A percentile compares a stretch with the other conserved stretches of the same genome.
phyloP scores from a whole-genome alignment of 2,797 vertebrate genomes.

The Gymnocypris eckloni region DNA sequence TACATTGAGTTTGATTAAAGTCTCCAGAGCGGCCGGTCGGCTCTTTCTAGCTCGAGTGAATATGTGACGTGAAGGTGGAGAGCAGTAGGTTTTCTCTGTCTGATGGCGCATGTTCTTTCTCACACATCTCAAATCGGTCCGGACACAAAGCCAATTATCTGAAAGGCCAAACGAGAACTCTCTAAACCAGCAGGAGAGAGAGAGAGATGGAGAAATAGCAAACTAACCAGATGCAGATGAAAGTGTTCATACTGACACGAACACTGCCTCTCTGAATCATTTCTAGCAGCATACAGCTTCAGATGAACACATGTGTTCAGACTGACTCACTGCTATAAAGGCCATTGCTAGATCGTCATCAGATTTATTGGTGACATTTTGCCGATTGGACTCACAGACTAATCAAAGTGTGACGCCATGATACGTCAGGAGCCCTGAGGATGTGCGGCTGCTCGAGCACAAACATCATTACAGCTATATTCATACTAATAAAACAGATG shows the following conservation, averaged over 20 bases:
- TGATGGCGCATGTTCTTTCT: slow-evolving; percentile 58
- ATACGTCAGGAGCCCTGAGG: not conserved
- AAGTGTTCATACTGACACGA: not conserved
- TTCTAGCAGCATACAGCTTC: not conserved
- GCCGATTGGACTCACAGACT: not conserved
- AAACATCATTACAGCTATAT: not conserved
- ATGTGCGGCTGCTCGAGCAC: too few relatives aligned
- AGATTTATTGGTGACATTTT: slow-evolving; percentile 40
- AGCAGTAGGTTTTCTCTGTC: slow-evolving; percentile 55
- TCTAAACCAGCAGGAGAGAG: slow-evolving; percentile 64
- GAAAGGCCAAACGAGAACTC: slow-evolving; percentile 76
- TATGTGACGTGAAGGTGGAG: slow-evolving; percentile 19
- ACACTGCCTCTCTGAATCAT: slow-evolving; percentile 16
- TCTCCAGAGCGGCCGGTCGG: not conserved
- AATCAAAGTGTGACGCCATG: slow-evolving; percentile 19
- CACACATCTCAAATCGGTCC: slow-evolving; percentile 74
- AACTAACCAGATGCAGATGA: slow-evolving; percentile 58
- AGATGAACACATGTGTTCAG: slow-evolving; percentile 14
- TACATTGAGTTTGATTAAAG: slow-evolving; percentile 27
- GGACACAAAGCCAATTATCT: slow-evolving; percentile 80
- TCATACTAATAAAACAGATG: not conserved
- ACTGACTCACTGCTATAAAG: slow-evolving; percentile 24
- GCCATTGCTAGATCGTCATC: slow-evolving; percentile 8
- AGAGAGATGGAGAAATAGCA: slow-evolving; percentile 65
- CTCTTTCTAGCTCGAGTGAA: not conserved